Evolutionary conservation across 2,797 vertebrate genomes (phyloP).

Genomic region (Myoxocephalus aenaeus): DNA sequence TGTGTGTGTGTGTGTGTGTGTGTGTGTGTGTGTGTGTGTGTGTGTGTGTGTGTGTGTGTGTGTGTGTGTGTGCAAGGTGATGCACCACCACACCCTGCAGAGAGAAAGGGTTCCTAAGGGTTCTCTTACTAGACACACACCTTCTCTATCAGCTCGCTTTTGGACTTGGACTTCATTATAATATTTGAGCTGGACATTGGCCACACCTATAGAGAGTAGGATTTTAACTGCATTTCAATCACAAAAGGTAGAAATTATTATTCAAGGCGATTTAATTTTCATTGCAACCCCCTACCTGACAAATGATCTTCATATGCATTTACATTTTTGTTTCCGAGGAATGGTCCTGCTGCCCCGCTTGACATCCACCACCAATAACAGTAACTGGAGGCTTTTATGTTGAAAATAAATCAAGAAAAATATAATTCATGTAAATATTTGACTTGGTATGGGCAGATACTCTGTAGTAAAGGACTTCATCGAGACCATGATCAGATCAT

Average conservation of each 20-base stretch:
- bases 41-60: conserved; percentile 23
- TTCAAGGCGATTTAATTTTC: not conserved
- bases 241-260: not conserved
- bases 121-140: not conserved
- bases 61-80: not conserved
- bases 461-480: no score
- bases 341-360: not conserved
- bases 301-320: no score
- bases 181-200: not conserved
- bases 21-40: conserved; percentile 1
- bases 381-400: not conserved
- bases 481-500: no score
- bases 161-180: not conserved
- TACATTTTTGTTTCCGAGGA: not conserved
- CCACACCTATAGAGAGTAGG: not conserved
- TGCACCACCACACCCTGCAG: conserved; percentile 5
- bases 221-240: not conserved
- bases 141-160: not conserved
- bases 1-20: conserved; percentile 3
- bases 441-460: not conserved
- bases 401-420: not conserved
- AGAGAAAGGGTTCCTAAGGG: not conserved
- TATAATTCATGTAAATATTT: not conserved
- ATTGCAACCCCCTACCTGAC: not conserved
- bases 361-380: no score